Conservation (phyloP, 2,113 vertebrate species). For the Hyla sarda region DNA sequence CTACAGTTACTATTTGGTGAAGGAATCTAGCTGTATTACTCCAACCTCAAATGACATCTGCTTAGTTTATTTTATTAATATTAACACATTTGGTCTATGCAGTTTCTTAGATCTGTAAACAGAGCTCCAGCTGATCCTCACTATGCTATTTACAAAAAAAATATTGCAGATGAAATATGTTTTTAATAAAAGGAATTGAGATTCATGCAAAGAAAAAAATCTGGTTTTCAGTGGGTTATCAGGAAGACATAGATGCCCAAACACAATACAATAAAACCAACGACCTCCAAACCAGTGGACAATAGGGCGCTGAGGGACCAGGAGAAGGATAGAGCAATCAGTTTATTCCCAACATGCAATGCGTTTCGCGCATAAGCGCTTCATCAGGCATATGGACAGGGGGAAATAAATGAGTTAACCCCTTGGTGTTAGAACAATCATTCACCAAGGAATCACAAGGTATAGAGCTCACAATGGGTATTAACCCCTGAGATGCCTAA, state of each 20-base stretch:
- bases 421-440: too few relatives aligned
- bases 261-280: not conserved
- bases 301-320: too few relatives aligned
- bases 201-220: not conserved
- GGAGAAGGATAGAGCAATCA: too few relatives aligned
- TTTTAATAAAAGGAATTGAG: not conserved
- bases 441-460: too few relatives aligned
- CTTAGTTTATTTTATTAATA: slow-evolving; percentile 55
- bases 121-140: slow-evolving; percentile 23
- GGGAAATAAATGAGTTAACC: too few relatives aligned
- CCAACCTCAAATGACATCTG: slow-evolving; percentile 66
- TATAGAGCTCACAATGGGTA: too few relatives aligned
- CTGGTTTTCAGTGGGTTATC: not conserved
- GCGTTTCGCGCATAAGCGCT: too few relatives aligned
- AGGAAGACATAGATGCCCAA: not conserved
- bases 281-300: too few relatives aligned
- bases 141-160: slow-evolving; percentile 13
- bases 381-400: too few relatives aligned
- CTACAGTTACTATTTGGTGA: slow-evolving; percentile 65
- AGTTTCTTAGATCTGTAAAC: slow-evolving; percentile 31
- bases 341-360: too few relatives aligned
- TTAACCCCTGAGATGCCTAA: too few relatives aligned
- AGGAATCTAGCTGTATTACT: slow-evolving; percentile 66
- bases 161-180: not conserved
- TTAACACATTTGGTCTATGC: slow-evolving; percentile 45